Conservation (phyloP, 2,797 vertebrate species). For the Cossypha heuglini region DNA sequence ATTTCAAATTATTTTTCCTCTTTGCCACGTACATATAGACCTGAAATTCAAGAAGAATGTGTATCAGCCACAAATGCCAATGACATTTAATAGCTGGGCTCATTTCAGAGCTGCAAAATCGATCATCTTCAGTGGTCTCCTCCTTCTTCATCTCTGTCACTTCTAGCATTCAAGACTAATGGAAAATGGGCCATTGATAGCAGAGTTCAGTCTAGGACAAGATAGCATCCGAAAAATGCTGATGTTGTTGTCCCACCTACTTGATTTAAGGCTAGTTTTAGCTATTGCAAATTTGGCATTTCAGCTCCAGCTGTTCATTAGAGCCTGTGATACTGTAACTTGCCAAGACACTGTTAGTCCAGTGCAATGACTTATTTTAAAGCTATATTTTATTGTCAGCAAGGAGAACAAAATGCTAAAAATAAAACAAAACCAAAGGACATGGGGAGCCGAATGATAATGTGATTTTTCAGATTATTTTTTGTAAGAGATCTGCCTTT, state of each 20-base stretch:
- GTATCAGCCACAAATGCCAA: slow-evolving; percentile 6
- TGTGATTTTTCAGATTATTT: neutral
- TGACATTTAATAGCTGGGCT: slow-evolving; percentile 36
- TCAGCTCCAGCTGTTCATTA: neutral
- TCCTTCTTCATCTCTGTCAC: slow-evolving; percentile 37
- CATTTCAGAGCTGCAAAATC: slow-evolving; percentile 41
- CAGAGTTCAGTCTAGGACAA: neutral
- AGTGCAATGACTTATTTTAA: neutral
- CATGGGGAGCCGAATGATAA: neutral
- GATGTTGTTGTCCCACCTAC: neutral
- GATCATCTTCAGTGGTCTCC: neutral
- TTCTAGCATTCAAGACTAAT: neutral
- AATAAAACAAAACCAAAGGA: neutral
- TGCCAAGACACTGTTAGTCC: neutral
- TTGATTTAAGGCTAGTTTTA: neutral
- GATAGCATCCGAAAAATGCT: neutral
- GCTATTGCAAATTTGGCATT: neutral
- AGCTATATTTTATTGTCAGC: neutral
- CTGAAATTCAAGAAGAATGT: slow-evolving; percentile 7
- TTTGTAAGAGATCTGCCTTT: neutral
- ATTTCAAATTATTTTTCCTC: slow-evolving; percentile 47
- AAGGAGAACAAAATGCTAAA: neutral
- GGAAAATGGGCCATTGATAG: neutral
- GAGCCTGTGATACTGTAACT: neutral
- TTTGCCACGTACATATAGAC: slow-evolving; percentile 17